Conservation (phyloP, 2,797 vertebrate genomes). For the Xiphorhynchus erythropygius region DNA sequence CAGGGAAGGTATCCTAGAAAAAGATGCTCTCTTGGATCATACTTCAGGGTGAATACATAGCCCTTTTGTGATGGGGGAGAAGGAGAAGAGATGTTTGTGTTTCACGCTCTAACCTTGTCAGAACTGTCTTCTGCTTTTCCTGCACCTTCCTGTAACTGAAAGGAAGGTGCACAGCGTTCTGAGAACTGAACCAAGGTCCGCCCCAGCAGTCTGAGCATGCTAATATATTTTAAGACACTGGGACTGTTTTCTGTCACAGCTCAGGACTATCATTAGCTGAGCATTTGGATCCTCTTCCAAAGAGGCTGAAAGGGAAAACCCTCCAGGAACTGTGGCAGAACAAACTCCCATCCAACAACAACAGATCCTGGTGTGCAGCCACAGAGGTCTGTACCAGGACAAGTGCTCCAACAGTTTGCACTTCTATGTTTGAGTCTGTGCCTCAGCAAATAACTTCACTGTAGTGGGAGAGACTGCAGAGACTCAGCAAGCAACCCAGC, state of each 20-base stretch:
- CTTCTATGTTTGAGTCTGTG: background rate
- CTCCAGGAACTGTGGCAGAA: background rate
- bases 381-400: background rate
- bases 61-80: background rate
- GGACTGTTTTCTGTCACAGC: background rate
- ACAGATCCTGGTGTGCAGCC: background rate
- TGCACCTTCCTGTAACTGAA: background rate
- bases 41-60: background rate
- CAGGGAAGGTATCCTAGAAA: background rate
- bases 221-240: background rate
- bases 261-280: conserved; percentile 17
- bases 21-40: background rate
- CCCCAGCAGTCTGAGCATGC: background rate
- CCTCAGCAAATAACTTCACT: background rate
- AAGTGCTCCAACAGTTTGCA: background rate
- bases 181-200: background rate
- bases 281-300: background rate
- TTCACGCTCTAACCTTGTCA: background rate
- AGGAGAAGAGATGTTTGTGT: background rate
- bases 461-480: background rate
- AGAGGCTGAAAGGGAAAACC: conserved; percentile 19
- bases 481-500: background rate
- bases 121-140: background rate
- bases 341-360: conserved; percentile 3
- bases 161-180: background rate